These are phyloP conservation scores for Epinephelus lanceolatus DNA, from an alignment of 2,113 vertebrate genomes.

Conservation along the genomic window DNA sequence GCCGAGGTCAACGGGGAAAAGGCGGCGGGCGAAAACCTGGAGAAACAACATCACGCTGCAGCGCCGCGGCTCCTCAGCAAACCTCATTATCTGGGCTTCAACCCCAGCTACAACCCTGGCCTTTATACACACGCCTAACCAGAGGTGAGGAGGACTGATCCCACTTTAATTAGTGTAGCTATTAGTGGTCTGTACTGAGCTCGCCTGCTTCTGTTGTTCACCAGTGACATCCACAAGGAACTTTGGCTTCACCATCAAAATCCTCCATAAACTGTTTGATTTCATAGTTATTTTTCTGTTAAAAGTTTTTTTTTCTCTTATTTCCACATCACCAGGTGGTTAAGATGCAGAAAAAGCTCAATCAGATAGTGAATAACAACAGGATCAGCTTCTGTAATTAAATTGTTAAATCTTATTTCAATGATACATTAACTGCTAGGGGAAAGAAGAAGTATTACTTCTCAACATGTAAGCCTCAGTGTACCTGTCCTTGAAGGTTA, in stretches of 20 bases:
- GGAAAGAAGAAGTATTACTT: not conserved
- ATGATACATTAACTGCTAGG: not conserved
- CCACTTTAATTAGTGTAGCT: constrained; percentile 61
- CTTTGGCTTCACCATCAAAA: not conserved
- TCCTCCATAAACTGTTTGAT: not conserved
- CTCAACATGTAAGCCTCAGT: not conserved
- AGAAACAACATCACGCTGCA: constrained; percentile 8
- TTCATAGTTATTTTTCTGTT: not conserved
- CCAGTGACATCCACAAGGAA: not conserved
- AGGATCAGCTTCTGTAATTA: not conserved
- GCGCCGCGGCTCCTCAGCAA: constrained; percentile 23
- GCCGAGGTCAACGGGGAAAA: constrained; percentile 48
- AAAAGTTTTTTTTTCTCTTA: not conserved
- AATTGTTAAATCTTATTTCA: constrained; percentile 13
- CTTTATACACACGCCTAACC: constrained; percentile 20
- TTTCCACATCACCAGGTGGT: not conserved
- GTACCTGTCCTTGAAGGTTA: not conserved
- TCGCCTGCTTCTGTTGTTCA: not conserved
- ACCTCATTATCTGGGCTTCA: constrained; percentile 70
- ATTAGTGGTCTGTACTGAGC: constrained; percentile 28
- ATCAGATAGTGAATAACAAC: constrained; percentile 7
- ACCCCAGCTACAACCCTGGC: constrained; percentile 21
- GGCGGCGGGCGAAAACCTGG: not conserved
- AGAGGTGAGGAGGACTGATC: constrained; percentile 43
- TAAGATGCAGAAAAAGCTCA: not conserved